phyloP scores from a whole-genome alignment of 2,113 vertebrate genomes.

The Mastomys coucha region DNA sequence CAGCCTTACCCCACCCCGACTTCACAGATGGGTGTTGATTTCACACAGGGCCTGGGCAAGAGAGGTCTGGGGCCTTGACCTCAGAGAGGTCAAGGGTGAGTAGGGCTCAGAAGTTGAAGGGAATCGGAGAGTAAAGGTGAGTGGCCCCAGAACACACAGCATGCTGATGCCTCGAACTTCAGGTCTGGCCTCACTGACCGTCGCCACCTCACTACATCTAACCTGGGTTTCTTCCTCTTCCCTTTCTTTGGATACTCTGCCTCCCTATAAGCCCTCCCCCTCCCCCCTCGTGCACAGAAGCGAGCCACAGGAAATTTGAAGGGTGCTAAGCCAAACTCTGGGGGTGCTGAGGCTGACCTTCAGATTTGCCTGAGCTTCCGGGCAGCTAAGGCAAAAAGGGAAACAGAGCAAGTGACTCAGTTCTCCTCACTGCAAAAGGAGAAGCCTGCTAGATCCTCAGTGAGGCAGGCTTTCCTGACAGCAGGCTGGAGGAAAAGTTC shows the following conservation, averaged over 20 bases:
- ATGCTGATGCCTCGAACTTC: neutral
- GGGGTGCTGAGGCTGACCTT: neutral
- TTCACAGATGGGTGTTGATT: neutral
- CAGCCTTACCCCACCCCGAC: neutral
- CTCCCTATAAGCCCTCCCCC: neutral
- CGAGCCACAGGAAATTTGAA: neutral
- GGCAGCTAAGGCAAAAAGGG: constrained; percentile 48
- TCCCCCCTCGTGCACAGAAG: too few species aligned
- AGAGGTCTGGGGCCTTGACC: too few species aligned
- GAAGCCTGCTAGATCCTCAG: neutral
- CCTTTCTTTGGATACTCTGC: neutral
- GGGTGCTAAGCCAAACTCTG: neutral
- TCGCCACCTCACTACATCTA: neutral
- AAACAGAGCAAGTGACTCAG: constrained; percentile 12
- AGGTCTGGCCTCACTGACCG: neutral
- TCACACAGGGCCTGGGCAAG: neutral
- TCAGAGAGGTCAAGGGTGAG: neutral
- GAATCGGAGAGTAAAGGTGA: neutral
- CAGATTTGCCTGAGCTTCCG: constrained; percentile 51
- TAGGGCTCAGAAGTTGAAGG: neutral
- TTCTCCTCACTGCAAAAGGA: constrained; percentile 53
- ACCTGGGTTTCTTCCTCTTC: neutral
- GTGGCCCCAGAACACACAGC: neutral
- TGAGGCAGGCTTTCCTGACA: neutral
- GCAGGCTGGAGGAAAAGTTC: neutral